Base-by-base conservation (phyloP, 2,113 vertebrate species). In the Phocoena phocoena region DNA sequence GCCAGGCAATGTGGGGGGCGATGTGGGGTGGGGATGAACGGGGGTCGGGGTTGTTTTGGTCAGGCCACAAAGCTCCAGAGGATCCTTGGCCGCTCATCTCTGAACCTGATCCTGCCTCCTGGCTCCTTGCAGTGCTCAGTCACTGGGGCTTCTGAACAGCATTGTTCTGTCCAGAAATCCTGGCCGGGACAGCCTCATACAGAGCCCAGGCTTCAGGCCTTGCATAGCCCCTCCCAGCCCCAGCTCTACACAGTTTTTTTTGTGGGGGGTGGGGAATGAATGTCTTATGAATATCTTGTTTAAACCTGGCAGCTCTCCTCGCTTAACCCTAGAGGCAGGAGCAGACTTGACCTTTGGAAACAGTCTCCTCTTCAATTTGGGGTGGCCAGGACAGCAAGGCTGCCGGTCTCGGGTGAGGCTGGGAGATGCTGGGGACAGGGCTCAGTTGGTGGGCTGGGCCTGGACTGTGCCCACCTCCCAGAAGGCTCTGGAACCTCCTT, bases 11-110 rank as follows among this genome's bases (percentile, higher is more conserved):
- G 41, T 8, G 1, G 4, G 63, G 31, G 9, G 9, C 50, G 50
- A 53, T 53, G 53, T 13, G 36, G 33, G 28, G n/a, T 3, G 1
- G 2, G 36, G 38, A 28, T 28, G 73, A 44, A 41, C 5, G 17
- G 26, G 9, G 41, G n/a, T 3, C 33, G 36, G 23, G 36, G 41
- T 65, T 15, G 23, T 58, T 70, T 84, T 0, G 31, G 85, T 89
- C 77, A 68, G 76, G 36, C 77, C 44, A 12, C 85, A 90, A 81
- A 81, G 87, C 80, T 53, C 67, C 2, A 3, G 80, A 95, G 88
- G 81, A 73, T 71, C 86, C 89, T 58, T 93, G 94, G 89, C 92
- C 50, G 93, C 83, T 81, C 81, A 79, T 81, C 96, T 41, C 79
- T 8, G 17, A 90, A 31, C 8, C 76, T 11, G 91, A 88, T 15